Evolutionary conservation across 2,888 invertebrate species (phyloP).

Genomic region (Ashinkailepas kermadecensis): DNA sequence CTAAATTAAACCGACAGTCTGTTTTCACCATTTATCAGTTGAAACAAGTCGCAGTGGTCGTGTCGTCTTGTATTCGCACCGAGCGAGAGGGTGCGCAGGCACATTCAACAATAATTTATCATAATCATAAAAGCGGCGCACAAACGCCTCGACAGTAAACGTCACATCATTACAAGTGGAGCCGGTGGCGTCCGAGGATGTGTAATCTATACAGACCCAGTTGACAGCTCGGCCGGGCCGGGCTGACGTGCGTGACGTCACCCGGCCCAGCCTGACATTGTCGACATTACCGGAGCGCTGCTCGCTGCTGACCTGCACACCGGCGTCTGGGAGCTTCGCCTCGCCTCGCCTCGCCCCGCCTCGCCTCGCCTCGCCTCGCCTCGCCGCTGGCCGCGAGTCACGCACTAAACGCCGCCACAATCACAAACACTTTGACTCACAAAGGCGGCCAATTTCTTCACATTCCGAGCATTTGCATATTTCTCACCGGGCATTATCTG

Average conservation of each 20-base stretch:
- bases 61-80: neutral
- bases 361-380: neutral
- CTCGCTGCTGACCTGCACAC: neutral
- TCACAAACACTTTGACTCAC: slow-evolving; percentile 15
- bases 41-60: neutral
- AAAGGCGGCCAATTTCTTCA: slow-evolving; percentile 17
- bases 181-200: neutral
- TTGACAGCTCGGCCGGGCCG: too few species aligned
- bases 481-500: slow-evolving; percentile 17
- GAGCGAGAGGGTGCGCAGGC: neutral
- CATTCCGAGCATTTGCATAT: slow-evolving; percentile 11
- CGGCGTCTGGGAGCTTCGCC: neutral
- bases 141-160: neutral
- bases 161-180: neutral
- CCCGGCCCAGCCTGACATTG: neutral
- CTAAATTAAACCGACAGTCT: neutral
- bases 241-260: neutral
- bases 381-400: neutral
- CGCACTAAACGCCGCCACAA: neutral
- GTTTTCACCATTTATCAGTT: neutral
- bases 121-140: neutral
- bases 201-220: neutral
- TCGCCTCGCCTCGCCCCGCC: too few species aligned
- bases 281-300: neutral
- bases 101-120: neutral